Evolutionary conservation across 2,113 vertebrate species (phyloP), one percentile per base, ranked within the genome.

Genomic region (Scopus umbretta): DNA sequence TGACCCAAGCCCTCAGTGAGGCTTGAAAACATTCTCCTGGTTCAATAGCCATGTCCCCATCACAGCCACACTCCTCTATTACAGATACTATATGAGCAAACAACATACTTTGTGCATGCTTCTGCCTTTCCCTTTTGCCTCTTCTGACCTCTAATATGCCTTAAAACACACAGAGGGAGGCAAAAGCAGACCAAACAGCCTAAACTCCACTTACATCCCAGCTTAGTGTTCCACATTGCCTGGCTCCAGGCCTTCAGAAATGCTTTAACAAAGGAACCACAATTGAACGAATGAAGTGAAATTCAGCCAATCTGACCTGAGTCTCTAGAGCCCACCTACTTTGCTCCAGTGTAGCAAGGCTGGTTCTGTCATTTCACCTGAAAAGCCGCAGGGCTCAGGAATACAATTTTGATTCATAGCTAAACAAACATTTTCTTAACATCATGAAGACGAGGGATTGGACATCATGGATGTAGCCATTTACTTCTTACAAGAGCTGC

Each of bases 241-340:
- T 95, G 91, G 89, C 66, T 91, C 68, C 73, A 81, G 68, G 65
- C 59, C 47, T 72, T 94, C 87, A 95, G 65, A 90, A 96, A 85
- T 34, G 16, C 89, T 91, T 97, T 73, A 79, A 89, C 84, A 84
- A 96, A 91, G 38, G 90, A 95, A 94, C 74, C 90, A 53, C 80
- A 72, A 91, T 10, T 86, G 86, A 55, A 84, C 68, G 80, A 91
- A 96, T 94, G 74, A 87, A 90, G 58, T 63, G 65, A 94, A 96
- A 94, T 87, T 87, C 62, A 90, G 89, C 36, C 26, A 3, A 50
- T 61, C 62, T 83, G 67, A 83, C 53, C 72, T 86, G 62, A 86
- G 91, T 68, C 76, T 78, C 72, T 79, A 56, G 38, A 95, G 96
- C 96, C 96, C 96, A 97, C 96, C 94, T 96, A 96, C 96, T 95